These are phyloP conservation scores for Drosophila teissieri DNA, from an alignment of 1,140 invertebrate species.

Conservation along the genomic window DNA sequence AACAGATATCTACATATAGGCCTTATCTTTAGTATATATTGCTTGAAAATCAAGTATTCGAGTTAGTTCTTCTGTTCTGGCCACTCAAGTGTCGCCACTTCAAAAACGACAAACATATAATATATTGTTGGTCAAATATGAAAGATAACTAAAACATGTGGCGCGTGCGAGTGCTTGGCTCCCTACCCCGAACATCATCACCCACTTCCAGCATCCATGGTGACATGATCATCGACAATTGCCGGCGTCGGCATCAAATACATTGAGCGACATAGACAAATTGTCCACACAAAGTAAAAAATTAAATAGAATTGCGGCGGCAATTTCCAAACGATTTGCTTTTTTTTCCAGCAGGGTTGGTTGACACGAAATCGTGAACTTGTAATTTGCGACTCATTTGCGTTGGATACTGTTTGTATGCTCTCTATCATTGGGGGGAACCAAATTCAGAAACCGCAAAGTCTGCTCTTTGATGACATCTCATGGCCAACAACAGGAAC, in stretches of 20 bases:
- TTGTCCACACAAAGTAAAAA: constrained; percentile 54
- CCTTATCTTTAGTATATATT: no score
- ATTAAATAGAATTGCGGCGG: constrained; percentile 67
- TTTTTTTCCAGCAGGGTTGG: constrained; percentile 6
- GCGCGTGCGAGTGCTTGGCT: constrained; percentile 52
- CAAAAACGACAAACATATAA: constrained; percentile 38
- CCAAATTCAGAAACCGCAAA: constrained; percentile 36
- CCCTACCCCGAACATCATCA: not conserved
- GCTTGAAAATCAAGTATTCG: no score
- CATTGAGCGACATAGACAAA: constrained; percentile 64
- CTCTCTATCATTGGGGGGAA: constrained; percentile 21
- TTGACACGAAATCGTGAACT: constrained; percentile 68
- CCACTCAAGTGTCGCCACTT: constrained; percentile 46
- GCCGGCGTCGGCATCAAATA: constrained; percentile 37
- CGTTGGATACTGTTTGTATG: constrained; percentile 10
- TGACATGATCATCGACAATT: constrained; percentile 31
- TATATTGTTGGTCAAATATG: constrained; percentile 50
- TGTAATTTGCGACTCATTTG: constrained; percentile 71
- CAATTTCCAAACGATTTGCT: constrained; percentile 67
- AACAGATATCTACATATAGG: not conserved
- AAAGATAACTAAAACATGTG: constrained; percentile 47
- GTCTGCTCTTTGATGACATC: not conserved
- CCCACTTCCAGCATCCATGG: constrained; percentile 18
- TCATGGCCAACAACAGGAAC: not conserved
- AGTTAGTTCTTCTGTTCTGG: constrained; percentile 28